Evolutionary conservation across 2,888 invertebrate species (phyloP).

Genomic region (Dinocampus coccinellae): DNA sequence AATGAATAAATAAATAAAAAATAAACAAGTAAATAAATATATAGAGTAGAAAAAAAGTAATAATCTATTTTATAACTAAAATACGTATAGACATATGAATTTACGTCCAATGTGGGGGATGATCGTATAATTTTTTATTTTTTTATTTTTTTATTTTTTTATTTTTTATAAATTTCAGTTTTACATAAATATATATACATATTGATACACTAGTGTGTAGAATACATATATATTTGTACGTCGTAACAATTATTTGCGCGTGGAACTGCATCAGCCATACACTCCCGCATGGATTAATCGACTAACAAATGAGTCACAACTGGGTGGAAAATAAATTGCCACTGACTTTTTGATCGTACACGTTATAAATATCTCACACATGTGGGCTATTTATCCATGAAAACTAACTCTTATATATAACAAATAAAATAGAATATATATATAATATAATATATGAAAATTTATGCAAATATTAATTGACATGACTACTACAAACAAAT

Average conservation of each 20-base stretch:
- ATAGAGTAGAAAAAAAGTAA: too few relatives aligned
- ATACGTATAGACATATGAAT: neutral
- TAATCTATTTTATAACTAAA: too few relatives aligned
- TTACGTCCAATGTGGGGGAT: neutral
- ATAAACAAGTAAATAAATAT: neutral
- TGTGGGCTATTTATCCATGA: neutral
- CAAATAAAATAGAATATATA: neutral
- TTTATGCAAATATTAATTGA: conserved; percentile 21
- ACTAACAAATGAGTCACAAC: conserved; percentile 16
- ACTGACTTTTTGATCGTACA: conserved; percentile 29
- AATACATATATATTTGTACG: neutral
- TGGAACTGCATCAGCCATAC: neutral
- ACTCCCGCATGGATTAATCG: conserved; percentile 16
- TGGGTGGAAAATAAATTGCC: conserved; percentile 20
- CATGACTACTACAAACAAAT: neutral
- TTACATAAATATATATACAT: neutral
- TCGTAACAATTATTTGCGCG: neutral
- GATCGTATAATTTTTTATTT: neutral
- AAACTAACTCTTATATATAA: neutral
- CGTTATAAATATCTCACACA: conserved; percentile 9
- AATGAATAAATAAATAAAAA: neutral
- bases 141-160: too few relatives aligned
- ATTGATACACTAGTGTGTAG: neutral
- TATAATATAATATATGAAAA: neutral
- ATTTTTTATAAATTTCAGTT: neutral